These are phyloP conservation scores for Peromyscus melanophrys DNA, from an alignment of 2,797 vertebrate species.

Conservation along the genomic window DNA sequence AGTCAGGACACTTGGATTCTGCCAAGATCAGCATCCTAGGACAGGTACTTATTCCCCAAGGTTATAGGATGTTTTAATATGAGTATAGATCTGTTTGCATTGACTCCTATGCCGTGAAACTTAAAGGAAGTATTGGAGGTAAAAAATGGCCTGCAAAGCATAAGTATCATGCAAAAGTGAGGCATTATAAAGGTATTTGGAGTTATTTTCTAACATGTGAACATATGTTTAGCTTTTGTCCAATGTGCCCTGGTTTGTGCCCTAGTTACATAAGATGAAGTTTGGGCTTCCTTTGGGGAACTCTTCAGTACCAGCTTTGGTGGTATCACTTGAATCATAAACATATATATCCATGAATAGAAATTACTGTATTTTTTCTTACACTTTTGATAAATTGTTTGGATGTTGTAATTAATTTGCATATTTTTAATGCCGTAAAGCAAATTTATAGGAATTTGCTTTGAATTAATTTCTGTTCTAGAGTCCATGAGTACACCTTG, in stretches of 20 bases:
- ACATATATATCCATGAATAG: not conserved
- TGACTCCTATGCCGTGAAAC: not conserved
- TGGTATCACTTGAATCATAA: constrained; percentile 39
- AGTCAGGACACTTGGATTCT: not conserved
- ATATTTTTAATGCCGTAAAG: constrained; percentile 35
- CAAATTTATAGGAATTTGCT: constrained; percentile 22
- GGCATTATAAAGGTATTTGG: not conserved
- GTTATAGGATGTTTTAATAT: constrained; percentile 36
- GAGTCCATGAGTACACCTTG: not conserved
- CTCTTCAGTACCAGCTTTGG: not conserved
- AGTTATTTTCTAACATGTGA: constrained; percentile 4
- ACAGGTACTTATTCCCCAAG: constrained; percentile 16
- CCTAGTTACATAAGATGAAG: constrained; percentile 37
- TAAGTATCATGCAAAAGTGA: not conserved
- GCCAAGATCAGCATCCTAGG: not conserved
- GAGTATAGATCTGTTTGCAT: not conserved
- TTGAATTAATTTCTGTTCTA: constrained; percentile 53
- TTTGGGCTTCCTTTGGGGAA: constrained; percentile 5
- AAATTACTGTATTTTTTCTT: constrained; percentile 13
- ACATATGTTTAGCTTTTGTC: constrained; percentile 24
- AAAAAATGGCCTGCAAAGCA: not conserved
- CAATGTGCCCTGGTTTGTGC: not conserved
- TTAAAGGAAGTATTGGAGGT: constrained; percentile 14
- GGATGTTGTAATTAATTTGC: not conserved
- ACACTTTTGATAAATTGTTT: not conserved